phyloP scores from a whole-genome alignment of 2,797 vertebrate genomes.

The Pogoniulus pusillus region DNA sequence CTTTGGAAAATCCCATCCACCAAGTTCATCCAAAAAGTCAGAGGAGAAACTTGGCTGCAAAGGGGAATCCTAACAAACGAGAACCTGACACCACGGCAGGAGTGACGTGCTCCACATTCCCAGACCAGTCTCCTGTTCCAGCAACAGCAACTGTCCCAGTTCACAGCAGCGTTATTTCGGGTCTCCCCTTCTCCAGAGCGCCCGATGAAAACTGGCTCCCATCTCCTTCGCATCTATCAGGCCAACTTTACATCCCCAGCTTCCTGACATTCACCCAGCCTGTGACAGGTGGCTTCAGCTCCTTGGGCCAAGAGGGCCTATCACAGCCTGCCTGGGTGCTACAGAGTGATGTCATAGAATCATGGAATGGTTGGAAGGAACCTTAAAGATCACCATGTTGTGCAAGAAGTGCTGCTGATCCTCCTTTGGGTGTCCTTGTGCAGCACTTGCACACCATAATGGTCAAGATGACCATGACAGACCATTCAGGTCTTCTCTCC shows the following conservation, averaged over 20 bases:
- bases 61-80: neutral
- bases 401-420: neutral
- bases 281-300: neutral
- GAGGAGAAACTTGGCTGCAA: neutral
- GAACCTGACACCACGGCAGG: neutral
- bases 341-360: neutral
- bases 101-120: neutral
- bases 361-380: neutral
- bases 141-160: constrained; percentile 23
- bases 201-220: neutral
- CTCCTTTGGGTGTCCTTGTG: neutral
- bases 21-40: neutral
- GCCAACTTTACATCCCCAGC: neutral
- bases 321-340: neutral
- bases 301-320: neutral
- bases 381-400: neutral
- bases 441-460: neutral
- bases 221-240: neutral
- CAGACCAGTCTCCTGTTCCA: constrained; percentile 11
- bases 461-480: neutral
- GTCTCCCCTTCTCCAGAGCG: neutral
- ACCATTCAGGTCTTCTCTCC: neutral
- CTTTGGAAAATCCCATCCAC: neutral
- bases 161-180: neutral
- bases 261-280: neutral